A percentile compares a stretch with the other conserved stretches of the same genome.
phyloP scores from a whole-genome alignment of 30 jellyfish, hydroid and myxozoan genomes.

The Mastigias papua region DNA sequence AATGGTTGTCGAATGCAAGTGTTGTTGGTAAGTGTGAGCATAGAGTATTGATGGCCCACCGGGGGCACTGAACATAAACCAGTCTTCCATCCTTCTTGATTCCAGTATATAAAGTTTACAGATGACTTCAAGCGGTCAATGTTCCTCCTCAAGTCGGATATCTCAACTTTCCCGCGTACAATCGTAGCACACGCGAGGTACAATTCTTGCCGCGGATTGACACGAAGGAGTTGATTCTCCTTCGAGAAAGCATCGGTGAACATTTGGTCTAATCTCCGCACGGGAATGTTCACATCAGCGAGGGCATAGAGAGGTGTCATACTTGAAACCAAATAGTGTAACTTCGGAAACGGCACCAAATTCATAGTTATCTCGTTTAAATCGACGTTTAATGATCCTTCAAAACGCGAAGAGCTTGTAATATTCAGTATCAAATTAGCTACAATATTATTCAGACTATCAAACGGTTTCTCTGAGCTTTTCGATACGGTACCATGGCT shows the following conservation, averaged over 20 bases:
- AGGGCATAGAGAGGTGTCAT: constrained; percentile 90
- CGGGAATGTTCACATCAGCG: constrained; percentile 77
- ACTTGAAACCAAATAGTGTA: constrained; percentile 91
- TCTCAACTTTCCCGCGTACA: constrained; percentile 93
- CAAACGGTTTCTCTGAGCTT: constrained; percentile 79
- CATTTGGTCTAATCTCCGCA: constrained; percentile 86
- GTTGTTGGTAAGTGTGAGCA: constrained; percentile 85
- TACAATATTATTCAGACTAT: constrained; percentile 85
- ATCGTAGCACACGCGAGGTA: constrained; percentile 94
- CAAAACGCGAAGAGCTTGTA: constrained; percentile 94
- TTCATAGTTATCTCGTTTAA: constrained; percentile 92
- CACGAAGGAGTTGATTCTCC: constrained; percentile 84
- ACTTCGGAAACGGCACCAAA: constrained; percentile 94
- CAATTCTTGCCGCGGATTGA: constrained; percentile 84
- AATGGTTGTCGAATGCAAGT: constrained; percentile 83
- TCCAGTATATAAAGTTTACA: constrained; percentile 86
- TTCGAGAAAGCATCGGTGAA: constrained; percentile 93
- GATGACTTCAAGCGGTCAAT: constrained; percentile 83
- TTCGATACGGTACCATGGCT: constrained; percentile 39
- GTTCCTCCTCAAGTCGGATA: constrained; percentile 90
- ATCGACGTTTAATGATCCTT: constrained; percentile 92
- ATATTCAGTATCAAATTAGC: constrained; percentile 84
- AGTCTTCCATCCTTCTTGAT: constrained; percentile 96
- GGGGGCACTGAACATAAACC: constrained; percentile 97
- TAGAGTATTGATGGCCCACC: constrained; percentile 71